A percentile compares a stretch with the other conserved stretches of the same genome.
phyloP scores from a whole-genome alignment of 1,140 invertebrate genomes.

The Drosophila funebris region DNA sequence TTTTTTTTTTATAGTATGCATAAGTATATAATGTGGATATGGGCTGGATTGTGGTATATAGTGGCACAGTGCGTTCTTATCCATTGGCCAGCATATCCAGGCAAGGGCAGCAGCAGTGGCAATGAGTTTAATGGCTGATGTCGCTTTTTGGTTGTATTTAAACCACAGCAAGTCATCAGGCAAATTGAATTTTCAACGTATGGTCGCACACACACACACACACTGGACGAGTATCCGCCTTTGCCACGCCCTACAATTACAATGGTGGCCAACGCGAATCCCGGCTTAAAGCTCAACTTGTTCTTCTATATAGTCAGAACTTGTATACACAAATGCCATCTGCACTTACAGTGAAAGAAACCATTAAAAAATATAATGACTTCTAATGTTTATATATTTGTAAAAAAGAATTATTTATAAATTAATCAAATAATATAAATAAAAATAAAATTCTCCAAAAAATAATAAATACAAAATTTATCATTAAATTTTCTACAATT shows the following conservation, averaged over 20 bases:
- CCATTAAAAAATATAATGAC: background rate
- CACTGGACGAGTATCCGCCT: background rate
- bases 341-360: constrained; percentile 1
- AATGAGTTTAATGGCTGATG: constrained; percentile 77
- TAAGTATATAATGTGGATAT: constrained; percentile 76
- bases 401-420: background rate
- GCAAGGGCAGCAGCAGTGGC: constrained; percentile 33
- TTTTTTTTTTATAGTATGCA: constrained; percentile 59
- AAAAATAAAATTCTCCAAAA: no score
- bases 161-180: constrained; percentile 82
- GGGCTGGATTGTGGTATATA: constrained; percentile 45
- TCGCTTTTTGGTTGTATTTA: constrained; percentile 77
- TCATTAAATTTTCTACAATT: no score
- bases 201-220: constrained; percentile 62
- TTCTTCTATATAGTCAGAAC: constrained; percentile 28
- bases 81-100: constrained; percentile 16
- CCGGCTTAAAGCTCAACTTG: constrained; percentile 47
- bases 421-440: background rate
- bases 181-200: constrained; percentile 83
- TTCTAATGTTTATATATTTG: background rate
- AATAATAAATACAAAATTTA: no score
- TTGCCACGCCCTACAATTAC: constrained; percentile 18
- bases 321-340: constrained; percentile 15
- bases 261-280: constrained; percentile 7
- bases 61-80: constrained; percentile 15